Base-by-base conservation (phyloP, 1,140 invertebrate species). In the Prorops nasuta region DNA sequence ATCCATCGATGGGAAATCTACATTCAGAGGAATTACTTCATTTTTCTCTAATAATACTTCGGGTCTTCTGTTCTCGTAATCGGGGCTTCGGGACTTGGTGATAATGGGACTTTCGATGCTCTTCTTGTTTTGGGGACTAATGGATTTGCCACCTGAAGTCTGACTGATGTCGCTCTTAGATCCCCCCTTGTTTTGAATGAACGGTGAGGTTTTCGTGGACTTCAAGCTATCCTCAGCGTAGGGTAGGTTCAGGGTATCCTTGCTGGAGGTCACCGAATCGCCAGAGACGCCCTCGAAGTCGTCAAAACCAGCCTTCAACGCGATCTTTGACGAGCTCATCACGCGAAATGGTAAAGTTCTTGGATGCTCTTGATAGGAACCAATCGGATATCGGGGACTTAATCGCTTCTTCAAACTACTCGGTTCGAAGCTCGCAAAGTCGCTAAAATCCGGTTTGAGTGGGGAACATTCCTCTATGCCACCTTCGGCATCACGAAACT, bases 221-320 rank as follows among this genome's bases (percentile, higher is more conserved):
- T 67, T 74, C 0, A 72, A 44, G 38, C 67, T 71, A 21, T 74
- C 74, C 49, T 77, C 76, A 28, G 65, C 72, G 37, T 70, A 77
- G 3, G 73, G 76, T 31, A 74, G 51, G 37, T 78, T 69, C 1
- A 76, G 49, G 0, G 68, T 71, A 45, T 74, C 73, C 34, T 74
- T 75, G 35, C 69, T 75, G 1, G 74, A 77, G 15, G 57, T 62
- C 0, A 73, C 45, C 14, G 76, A 77, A n/a, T 60, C 63, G 6
- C 34, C 34, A 7, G 63, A 64, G 1, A 69, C 66, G 15, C 69
- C 74, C 20, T 76, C 76, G 37, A 78, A 77, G 36, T 77, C 76
- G 19, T 77, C 75, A 45, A 77, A 77, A 10, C 67, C 72, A 8
- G 74, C 74, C 41, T 72, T 74, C 3, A 74, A 41, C 1, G 76